Evolutionary conservation across 2,888 invertebrate genomes (phyloP), one percentile per base, ranked within the genome.

Genomic region (Aethes cnicana): DNA sequence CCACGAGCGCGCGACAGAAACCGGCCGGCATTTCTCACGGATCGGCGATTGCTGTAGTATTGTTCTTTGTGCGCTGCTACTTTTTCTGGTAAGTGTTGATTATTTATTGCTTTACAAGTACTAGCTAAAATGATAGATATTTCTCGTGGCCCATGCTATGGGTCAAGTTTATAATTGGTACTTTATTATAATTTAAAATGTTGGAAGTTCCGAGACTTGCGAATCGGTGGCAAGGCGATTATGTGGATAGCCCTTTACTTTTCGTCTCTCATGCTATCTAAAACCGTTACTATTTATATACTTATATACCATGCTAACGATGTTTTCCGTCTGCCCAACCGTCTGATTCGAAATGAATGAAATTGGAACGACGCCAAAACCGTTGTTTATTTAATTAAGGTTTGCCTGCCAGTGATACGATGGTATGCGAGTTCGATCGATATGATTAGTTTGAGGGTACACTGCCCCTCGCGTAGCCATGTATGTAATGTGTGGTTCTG

Each of bases 1-100:
- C 72, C 69, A 72, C 76, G 68, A 59, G 66, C 77, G 71, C 69
- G 69, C 73, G 70, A 74, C 78, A 80, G 74, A 75, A 72, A 81
- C 82, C 81, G 80, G 81, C 81, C 83, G 83, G 84, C 81, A 75
- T 81, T 83, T 84, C 81, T 77, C 81, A 81, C 81, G 79, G 76
- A 77, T 77, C 76, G 77, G 71, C 61, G 64, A 77, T 69, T 69
- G 72, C 76, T 76, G 76, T 67, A 66, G 67, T 74, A 63, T 57
- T 64, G 62, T 74, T 71, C 68, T 69, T 61, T 63, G 72, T 64
- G 64, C 61, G 62, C 62, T 63, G 59, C 64, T 64, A 66, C 49
- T 58, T 48, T 64, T 66, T 62, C 61, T 65, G 77, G 84, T 84
- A 74, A 77, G 84, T 79, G 41, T 41, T 47, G 46, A 63, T 57